phyloP scores from a whole-genome alignment of 92 coral and sea anemone species.

The Montipora capitata region DNA sequence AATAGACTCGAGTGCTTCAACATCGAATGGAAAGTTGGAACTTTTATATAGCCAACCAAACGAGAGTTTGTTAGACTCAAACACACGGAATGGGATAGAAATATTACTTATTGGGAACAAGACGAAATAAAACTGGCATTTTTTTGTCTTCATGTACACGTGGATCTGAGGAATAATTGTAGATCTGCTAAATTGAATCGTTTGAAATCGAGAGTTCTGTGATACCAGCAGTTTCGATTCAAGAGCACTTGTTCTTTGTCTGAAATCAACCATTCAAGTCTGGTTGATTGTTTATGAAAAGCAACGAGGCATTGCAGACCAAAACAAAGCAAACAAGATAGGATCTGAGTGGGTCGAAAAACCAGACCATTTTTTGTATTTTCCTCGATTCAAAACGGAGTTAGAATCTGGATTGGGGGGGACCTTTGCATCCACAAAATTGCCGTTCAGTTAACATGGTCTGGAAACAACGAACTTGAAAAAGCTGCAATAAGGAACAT shows the following conservation, averaged over 20 bases:
- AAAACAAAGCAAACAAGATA: background rate
- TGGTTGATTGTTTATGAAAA: constrained; percentile 4
- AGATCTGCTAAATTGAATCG: background rate
- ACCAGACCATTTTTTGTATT: too few relatives aligned
- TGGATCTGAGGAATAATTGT: background rate
- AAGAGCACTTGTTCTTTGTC: constrained; percentile 17
- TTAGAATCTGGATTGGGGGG: too few relatives aligned
- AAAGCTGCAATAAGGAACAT: constrained; percentile 36
- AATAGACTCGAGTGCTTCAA: too few relatives aligned
- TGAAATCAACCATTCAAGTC: constrained; percentile 1
- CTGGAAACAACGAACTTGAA: background rate
- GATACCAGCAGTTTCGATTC: constrained; percentile 5
- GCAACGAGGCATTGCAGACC: background rate
- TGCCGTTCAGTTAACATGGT: constrained; percentile 25
- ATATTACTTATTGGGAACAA: background rate
- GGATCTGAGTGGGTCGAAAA: background rate
- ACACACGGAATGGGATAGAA: background rate
- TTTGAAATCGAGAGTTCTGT: background rate
- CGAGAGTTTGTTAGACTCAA: background rate
- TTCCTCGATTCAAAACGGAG: too few relatives aligned
- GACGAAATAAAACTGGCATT: background rate
- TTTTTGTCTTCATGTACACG: background rate
- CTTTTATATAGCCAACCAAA: background rate
- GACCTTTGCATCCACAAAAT: constrained; percentile 12
- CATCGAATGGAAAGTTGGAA: background rate